Conservation (phyloP, 2,113 vertebrate genomes). For the Chaetodon auriga region DNA sequence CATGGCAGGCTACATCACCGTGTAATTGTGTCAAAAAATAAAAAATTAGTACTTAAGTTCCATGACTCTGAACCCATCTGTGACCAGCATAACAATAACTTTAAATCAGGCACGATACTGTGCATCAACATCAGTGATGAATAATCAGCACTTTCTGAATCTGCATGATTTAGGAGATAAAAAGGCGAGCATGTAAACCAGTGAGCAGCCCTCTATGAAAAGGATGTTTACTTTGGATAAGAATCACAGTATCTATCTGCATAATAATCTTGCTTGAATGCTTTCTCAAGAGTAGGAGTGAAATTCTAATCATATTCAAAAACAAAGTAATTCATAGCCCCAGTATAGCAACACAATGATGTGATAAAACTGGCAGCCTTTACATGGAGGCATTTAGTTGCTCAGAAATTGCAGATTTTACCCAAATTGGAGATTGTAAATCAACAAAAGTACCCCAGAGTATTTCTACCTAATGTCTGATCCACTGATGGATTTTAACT, state of each 20-base stretch:
- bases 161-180: neutral
- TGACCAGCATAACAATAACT: neutral
- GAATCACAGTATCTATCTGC: conserved; percentile 3
- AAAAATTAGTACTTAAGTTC: neutral
- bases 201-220: neutral
- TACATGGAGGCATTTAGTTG: conserved; percentile 25
- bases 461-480: conserved; percentile 40
- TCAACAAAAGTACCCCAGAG: conserved; percentile 50
- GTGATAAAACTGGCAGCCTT: neutral
- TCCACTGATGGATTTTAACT: conserved; percentile 57
- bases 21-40: neutral
- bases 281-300: neutral
- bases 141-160: neutral
- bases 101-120: too few species aligned
- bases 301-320: neutral
- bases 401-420: conserved; percentile 19
- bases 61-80: neutral
- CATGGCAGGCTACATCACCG: neutral
- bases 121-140: neutral
- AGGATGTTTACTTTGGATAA: neutral
- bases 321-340: neutral
- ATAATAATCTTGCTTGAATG: conserved; percentile 13
- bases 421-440: conserved; percentile 29
- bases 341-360: neutral
- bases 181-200: neutral